phyloP scores from a whole-genome alignment of 2,113 vertebrate species.

The Oriolus oriolus region DNA sequence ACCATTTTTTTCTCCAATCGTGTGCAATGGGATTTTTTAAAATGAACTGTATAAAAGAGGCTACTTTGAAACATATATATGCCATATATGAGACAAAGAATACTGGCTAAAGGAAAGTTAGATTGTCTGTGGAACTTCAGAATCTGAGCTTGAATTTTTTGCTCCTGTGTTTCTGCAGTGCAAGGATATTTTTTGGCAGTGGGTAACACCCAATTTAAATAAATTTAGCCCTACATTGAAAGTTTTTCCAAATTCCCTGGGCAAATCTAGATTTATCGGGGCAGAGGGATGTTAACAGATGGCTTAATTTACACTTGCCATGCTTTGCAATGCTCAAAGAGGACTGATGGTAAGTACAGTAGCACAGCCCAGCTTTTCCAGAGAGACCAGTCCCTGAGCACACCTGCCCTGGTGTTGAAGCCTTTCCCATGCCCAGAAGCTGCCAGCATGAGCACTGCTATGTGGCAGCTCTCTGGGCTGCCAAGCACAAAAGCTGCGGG shows the following conservation, averaged over 20 bases:
- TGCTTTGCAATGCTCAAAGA: not conserved
- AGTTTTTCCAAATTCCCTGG: not conserved
- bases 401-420: not conserved
- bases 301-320: not conserved
- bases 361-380: not conserved
- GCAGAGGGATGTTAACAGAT: not conserved
- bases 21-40: not conserved
- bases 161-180: not conserved
- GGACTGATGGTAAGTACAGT: fast-evolving
- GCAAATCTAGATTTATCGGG: not conserved
- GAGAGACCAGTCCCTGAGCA: not conserved
- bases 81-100: not conserved
- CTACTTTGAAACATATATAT: not conserved
- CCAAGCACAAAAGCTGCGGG: not conserved
- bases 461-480: not conserved
- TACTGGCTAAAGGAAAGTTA: not conserved
- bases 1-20: fast-evolving
- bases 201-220: not conserved
- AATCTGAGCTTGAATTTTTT: not conserved
- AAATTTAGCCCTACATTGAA: not conserved
- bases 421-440: not conserved
- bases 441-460: fast-evolving
- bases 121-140: not conserved
- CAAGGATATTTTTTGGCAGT: not conserved
- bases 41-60: not conserved